Base-by-base conservation (phyloP, 2,888 invertebrate species). In the Campoplex nolae region DNA sequence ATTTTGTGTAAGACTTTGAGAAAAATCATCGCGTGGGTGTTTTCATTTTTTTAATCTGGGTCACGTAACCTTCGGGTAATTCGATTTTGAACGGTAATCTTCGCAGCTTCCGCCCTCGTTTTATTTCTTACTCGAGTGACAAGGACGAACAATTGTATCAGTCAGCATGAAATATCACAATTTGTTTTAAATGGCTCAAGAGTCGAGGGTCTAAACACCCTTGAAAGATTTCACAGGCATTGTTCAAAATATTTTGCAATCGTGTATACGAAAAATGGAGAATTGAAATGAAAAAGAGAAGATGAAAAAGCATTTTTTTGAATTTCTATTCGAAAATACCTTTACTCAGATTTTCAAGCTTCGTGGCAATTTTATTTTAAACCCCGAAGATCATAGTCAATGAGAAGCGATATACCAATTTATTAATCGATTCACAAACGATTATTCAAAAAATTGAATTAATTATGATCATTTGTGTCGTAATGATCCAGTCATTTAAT, bases 51-150 rank as follows among this genome's bases (percentile, higher is more conserved):
- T 75, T 32, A 62, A 38, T 62, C 62, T 75, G 35, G 58, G 58
- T 75, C 58, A 42, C 62, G 56, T 58, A 56, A 75, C 76, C 62
- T 32, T 76, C 48, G n/a, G 0, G 32, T 65, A 76, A 76, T 76
- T 28, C 16, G 9, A 76, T 65, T 76, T 76, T 65, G 3, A 65
- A 65, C 76, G 76, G 48, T 23, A 76, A 76, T 76, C 23, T 48
- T 18, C 76, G 32, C 28, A 51, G n/a, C 51, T 45, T 16, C 32
- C 76, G 32, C n/a, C 45, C 18, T 58, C 58, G 7, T 65, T 54
- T 11, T 18, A 32, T 23, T 35, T 77, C 67, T 67, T 23, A 23
- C 23, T 51, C 35, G 8, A 35, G 8, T 28, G 13, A 35, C 13
- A 45, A 51, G n/a, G 51, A 38, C 18, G 23, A 67, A 48, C 71